phyloP scores from a whole-genome alignment of 2,797 vertebrate species.

The Holocentrus rufus region DNA sequence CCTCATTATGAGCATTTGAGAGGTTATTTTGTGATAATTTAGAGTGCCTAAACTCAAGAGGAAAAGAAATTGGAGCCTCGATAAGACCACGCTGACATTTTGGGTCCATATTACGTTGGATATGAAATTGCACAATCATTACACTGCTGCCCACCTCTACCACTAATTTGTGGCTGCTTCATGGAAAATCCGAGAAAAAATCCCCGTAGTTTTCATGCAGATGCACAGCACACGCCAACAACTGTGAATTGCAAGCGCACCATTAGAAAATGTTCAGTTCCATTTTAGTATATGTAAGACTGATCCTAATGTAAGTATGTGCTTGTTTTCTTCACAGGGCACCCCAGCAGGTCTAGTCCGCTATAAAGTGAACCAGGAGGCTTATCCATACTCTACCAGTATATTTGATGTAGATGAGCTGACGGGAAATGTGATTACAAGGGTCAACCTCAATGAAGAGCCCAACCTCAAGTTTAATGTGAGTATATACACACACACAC shows the following conservation, averaged over 20 bases:
- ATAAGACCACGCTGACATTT: constrained; percentile 39
- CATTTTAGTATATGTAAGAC: too few relatives aligned
- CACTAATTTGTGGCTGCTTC: constrained; percentile 19
- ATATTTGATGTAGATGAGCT: constrained; percentile 92
- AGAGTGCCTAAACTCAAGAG: constrained; percentile 8
- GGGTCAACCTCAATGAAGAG: constrained; percentile 96
- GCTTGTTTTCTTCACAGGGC: constrained; percentile 75
- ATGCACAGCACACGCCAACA: too few relatives aligned
- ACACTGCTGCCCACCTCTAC: constrained; percentile 6
- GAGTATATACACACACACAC: constrained; percentile 53
- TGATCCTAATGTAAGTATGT: background rate
- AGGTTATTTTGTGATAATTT: constrained; percentile 36
- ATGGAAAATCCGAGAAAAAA: background rate
- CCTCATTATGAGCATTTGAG: constrained; percentile 36
- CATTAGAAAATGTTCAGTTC: too few relatives aligned
- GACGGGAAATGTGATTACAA: constrained; percentile 88
- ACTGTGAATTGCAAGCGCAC: too few relatives aligned
- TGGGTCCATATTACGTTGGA: constrained; percentile 31
- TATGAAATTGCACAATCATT: constrained; percentile 35
- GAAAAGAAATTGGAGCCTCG: background rate
- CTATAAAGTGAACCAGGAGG: constrained; percentile 88
- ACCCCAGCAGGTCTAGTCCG: constrained; percentile 89
- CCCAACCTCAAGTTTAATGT: constrained; percentile 94
- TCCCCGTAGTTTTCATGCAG: too few relatives aligned
- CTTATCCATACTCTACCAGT: constrained; percentile 90